Evolutionary conservation across 1,140 invertebrate genomes (phyloP).

Genomic region (Bradysia coprophila): DNA sequence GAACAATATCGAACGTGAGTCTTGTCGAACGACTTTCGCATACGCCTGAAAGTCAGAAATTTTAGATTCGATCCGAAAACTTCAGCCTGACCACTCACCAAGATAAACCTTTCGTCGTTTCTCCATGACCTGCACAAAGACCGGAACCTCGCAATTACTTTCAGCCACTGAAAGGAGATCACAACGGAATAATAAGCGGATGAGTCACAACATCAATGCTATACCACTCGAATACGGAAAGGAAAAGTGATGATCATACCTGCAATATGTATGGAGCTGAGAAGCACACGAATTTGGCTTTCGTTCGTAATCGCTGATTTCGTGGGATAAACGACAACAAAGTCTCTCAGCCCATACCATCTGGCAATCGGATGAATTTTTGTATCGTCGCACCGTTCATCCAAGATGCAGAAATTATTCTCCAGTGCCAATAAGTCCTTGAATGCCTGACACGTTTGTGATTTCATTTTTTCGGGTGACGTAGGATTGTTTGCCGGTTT

Average conservation of each 20-base stretch:
- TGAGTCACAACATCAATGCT: too few species aligned
- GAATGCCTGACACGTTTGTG: slow-evolving; percentile 23
- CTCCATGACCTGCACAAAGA: slow-evolving; percentile 74
- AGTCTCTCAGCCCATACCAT: slow-evolving; percentile 72
- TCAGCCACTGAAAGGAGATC: too few species aligned
- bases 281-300: slow-evolving; percentile 62
- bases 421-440: slow-evolving; percentile 38
- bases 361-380: slow-evolving; percentile 33
- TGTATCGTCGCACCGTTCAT: slow-evolving; percentile 27
- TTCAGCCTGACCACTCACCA: slow-evolving; percentile 24
- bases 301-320: slow-evolving; percentile 44
- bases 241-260: too few species aligned
- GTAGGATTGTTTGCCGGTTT: slow-evolving; percentile 8
- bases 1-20: slow-evolving; percentile 74
- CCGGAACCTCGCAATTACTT: slow-evolving; percentile 57
- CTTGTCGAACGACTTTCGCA: slow-evolving; percentile 52
- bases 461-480: slow-evolving; percentile 6
- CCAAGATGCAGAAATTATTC: slow-evolving; percentile 46
- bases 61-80: background rate
- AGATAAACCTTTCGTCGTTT: slow-evolving; percentile 64
- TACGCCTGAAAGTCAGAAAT: slow-evolving; percentile 15
- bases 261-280: slow-evolving; percentile 71
- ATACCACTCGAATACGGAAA: too few species aligned
- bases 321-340: slow-evolving; percentile 53
- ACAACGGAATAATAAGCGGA: too few species aligned